Evolutionary conservation across 2,113 vertebrate genomes (phyloP).

Genomic region (Larimichthys crocea): DNA sequence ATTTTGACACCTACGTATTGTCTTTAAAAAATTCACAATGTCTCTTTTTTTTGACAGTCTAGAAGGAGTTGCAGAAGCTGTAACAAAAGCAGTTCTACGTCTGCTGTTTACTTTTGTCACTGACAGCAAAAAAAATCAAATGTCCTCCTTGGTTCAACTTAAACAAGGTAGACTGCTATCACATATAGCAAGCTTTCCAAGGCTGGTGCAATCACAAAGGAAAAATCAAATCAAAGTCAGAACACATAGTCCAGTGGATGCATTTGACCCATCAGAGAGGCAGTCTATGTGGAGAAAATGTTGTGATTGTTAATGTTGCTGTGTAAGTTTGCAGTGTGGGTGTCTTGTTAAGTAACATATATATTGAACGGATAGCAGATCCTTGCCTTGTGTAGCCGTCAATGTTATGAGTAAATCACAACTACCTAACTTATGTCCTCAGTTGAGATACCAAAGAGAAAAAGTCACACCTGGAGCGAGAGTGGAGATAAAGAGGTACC

Average conservation of each 20-base stretch:
- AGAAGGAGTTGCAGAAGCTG: slow-evolving; percentile 33
- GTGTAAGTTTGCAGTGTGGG: slow-evolving; percentile 45
- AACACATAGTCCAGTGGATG: slow-evolving; percentile 19
- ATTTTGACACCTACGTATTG: slow-evolving; percentile 60
- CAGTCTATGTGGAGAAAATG: not conserved
- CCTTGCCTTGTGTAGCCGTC: slow-evolving; percentile 22
- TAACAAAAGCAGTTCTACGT: slow-evolving; percentile 39
- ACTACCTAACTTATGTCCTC: slow-evolving; percentile 4
- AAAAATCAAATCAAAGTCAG: not conserved
- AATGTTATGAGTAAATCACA: slow-evolving; percentile 10
- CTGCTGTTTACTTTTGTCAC: slow-evolving; percentile 53
- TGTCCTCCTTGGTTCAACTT: slow-evolving; percentile 26
- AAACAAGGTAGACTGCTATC: not conserved
- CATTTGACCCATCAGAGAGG: not conserved
- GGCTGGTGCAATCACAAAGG: slow-evolving; percentile 2
- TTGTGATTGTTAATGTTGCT: slow-evolving; percentile 31
- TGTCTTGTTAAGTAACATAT: slow-evolving; percentile 27
- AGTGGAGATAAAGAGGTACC: not conserved
- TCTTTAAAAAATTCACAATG: slow-evolving; percentile 55
- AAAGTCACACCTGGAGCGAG: slow-evolving; percentile 5
- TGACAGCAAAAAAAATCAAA: slow-evolving; percentile 26
- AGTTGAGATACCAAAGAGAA: slow-evolving; percentile 32
- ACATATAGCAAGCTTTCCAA: not conserved
- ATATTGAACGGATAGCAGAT: slow-evolving; percentile 1
- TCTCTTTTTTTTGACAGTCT: slow-evolving; percentile 59